Conservation (phyloP, 1,140 invertebrate genomes). For the Pararge aegeria region DNA sequence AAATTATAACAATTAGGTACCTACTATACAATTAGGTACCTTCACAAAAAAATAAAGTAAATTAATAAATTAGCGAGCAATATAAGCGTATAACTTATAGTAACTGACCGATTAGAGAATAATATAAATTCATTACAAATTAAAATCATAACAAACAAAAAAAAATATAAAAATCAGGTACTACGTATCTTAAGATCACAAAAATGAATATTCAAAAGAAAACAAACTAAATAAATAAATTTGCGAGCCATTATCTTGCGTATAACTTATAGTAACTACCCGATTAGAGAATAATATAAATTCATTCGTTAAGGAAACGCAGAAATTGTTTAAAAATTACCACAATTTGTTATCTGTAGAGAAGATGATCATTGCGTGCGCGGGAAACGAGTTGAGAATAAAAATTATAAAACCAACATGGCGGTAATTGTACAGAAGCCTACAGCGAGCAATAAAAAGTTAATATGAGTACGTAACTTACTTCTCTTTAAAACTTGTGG, state of each 20-base stretch:
- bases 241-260: background rate
- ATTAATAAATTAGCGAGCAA: no score
- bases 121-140: no score
- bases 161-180: no score
- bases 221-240: no score
- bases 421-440: background rate
- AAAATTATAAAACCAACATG: background rate
- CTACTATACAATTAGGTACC: no score
- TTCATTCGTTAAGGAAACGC: background rate
- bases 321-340: slow-evolving; percentile 10
- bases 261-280: background rate
- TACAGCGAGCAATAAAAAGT: background rate
- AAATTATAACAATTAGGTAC: no score
- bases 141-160: no score
- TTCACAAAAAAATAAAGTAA: no score
- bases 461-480: background rate
- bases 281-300: background rate
- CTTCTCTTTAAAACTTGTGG: background rate
- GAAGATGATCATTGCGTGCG: slow-evolving; percentile 7
- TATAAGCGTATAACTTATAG: no score
- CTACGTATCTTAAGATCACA: no score
- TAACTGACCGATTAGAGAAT: no score
- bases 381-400: background rate
- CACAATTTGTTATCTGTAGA: slow-evolving; percentile 6
- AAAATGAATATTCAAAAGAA: no score